A percentile compares a stretch with the other conserved stretches of the same genome.
Evolutionary conservation across 2,113 vertebrate species (phyloP).

Genomic region (Cyprinus carpio): DNA sequence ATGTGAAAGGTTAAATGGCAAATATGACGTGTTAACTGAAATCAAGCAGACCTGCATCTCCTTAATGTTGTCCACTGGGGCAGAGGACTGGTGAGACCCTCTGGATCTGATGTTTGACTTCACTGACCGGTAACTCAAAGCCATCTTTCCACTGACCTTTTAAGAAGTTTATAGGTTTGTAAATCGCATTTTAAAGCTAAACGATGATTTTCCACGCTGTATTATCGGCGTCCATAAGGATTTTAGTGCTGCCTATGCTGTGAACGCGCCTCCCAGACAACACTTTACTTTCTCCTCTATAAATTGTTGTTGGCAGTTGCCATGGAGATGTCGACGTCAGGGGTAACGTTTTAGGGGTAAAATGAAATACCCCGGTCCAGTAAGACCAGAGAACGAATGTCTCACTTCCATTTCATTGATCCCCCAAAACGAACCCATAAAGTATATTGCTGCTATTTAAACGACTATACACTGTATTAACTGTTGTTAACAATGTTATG

Average conservation of each 20-base stretch:
- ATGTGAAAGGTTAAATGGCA: background rate
- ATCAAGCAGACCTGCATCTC: constrained; percentile 70
- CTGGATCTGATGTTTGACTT: constrained; percentile 69
- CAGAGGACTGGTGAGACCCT: constrained; percentile 47
- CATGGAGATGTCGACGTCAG: constrained; percentile 57
- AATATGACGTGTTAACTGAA: background rate
- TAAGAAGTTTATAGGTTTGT: constrained; percentile 12
- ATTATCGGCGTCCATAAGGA: background rate
- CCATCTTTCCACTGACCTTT: constrained; percentile 46
- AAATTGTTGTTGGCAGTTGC: constrained; percentile 68
- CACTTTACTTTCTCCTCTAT: background rate
- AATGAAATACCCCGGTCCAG: background rate
- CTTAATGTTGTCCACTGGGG: constrained; percentile 60
- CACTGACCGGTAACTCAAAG: constrained; percentile 55
- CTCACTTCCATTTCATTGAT: background rate
- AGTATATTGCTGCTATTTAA: background rate
- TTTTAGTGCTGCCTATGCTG: constrained; percentile 20
- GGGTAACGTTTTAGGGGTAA: background rate
- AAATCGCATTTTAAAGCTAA: constrained; percentile 18
- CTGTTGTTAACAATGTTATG: background rate
- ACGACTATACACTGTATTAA: background rate
- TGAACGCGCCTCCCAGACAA: constrained; percentile 1
- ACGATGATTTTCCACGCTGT: background rate
- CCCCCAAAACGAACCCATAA: background rate
- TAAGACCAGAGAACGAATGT: background rate